Percentiles rank a stretch among this genome's conserved stretches.
phyloP scores from a whole-genome alignment of 2,888 invertebrate species.

The Drosophila anomalipes region DNA sequence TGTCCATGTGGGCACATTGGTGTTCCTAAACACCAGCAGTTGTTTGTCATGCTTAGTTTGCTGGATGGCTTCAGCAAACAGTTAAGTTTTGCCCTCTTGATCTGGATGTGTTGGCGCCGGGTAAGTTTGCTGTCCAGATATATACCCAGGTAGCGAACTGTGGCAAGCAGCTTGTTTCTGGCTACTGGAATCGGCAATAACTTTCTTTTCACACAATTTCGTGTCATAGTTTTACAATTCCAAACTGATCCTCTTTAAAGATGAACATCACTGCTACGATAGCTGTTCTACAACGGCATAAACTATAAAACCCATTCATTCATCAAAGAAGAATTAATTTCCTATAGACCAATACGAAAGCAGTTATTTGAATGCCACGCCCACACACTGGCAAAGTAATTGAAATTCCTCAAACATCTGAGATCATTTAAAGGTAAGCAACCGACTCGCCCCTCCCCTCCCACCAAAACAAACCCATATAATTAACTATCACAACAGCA shows the following conservation, averaged over 20 bases:
- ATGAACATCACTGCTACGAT: too few species aligned
- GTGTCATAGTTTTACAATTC: neutral
- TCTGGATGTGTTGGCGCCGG: too few species aligned
- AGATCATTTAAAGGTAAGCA: slow-evolving; percentile 39
- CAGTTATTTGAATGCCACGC: neutral
- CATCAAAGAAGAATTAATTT: neutral
- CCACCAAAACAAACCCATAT: slow-evolving; percentile 43
- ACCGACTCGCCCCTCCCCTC: neutral
- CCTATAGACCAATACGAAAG: neutral
- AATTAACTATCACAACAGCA: slow-evolving; percentile 58
- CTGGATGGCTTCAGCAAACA: too few species aligned
- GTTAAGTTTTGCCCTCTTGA: too few species aligned
- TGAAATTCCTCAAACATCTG: slow-evolving; percentile 25
- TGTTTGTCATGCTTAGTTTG: too few species aligned
- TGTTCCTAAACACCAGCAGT: too few species aligned
- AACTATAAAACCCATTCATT: neutral
- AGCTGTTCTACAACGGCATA: neutral
- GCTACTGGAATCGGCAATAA: too few species aligned
- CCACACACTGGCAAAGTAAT: slow-evolving; percentile 6
- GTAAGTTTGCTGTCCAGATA: too few species aligned
- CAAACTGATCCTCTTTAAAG: neutral
- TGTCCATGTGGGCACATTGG: too few species aligned
- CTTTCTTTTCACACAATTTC: neutral
- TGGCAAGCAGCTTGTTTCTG: too few species aligned
- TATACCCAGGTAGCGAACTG: too few species aligned